phyloP scores from a whole-genome alignment of 2,888 invertebrate species.

The Pasiphila rectangulata region DNA sequence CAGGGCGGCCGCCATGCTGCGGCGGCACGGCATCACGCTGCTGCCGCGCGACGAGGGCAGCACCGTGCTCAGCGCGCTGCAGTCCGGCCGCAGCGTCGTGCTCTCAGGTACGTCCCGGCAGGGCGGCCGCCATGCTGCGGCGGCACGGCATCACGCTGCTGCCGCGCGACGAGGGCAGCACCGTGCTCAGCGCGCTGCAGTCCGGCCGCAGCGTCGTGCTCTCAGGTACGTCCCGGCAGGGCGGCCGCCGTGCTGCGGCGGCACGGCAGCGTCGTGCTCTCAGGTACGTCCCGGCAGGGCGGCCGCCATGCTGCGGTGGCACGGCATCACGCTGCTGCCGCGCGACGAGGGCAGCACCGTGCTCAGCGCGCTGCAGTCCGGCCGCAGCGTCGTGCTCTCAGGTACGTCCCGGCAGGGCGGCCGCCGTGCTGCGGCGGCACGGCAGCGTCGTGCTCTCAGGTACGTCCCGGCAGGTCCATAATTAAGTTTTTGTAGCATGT shows the following conservation, averaged over 20 bases:
- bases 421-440: constrained; percentile 89
- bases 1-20: no score
- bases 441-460: constrained; percentile 92
- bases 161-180: constrained; percentile 85
- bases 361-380: constrained; percentile 90
- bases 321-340: constrained; percentile 85
- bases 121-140: no score
- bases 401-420: constrained; percentile 88
- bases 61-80: constrained; percentile 89
- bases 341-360: constrained; percentile 86
- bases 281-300: constrained; percentile 54
- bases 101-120: no score
- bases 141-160: constrained; percentile 93
- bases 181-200: constrained; percentile 90
- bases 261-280: no score
- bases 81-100: constrained; percentile 94
- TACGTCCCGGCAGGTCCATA: constrained; percentile 65
- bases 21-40: constrained; percentile 92
- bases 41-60: constrained; percentile 87
- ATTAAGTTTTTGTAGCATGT: no score
- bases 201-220: constrained; percentile 92
- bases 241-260: constrained; percentile 86
- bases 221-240: constrained; percentile 81
- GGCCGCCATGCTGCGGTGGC: constrained; percentile 6
- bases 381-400: constrained; percentile 85